Conservation (phyloP, 2,888 invertebrate genomes). For the Lasius platythorax region DNA sequence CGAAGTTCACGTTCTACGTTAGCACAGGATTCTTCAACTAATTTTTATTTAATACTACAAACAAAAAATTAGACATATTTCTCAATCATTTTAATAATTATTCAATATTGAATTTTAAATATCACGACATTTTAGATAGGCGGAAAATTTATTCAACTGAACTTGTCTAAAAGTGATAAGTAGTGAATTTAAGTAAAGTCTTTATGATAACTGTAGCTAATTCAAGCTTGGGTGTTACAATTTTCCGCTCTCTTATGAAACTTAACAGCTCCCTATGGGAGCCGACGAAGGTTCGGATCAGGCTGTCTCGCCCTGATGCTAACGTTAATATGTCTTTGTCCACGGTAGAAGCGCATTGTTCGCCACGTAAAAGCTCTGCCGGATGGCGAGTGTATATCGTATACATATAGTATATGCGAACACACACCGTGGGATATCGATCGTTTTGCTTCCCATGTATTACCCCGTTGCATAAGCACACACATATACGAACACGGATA, state of each 20-base stretch:
- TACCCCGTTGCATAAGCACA: slow-evolving; percentile 28
- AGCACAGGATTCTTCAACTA: not conserved
- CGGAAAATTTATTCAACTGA: not conserved
- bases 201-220: slow-evolving; percentile 1
- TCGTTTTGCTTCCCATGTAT: slow-evolving; percentile 56
- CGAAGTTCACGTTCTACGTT: not conserved
- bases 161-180: not conserved
- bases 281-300: not conserved
- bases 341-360: slow-evolving; percentile 64
- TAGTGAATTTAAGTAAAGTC: not conserved
- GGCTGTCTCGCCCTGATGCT: slow-evolving; percentile 19
- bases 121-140: not conserved
- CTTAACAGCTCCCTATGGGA: not conserved
- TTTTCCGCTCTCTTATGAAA: not conserved
- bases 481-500: slow-evolving; percentile 24
- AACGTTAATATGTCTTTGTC: slow-evolving; percentile 73
- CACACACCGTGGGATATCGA: slow-evolving; percentile 72
- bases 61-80: not conserved
- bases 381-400: slow-evolving; percentile 58
- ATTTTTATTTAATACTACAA: not conserved
- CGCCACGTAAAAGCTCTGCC: slow-evolving; percentile 73
- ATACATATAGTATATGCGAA: slow-evolving; percentile 24
- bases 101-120: not conserved
- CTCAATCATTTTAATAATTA: not conserved
- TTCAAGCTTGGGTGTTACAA: not conserved